Evolutionary conservation across 1,140 invertebrate genomes (phyloP).

Genomic region (Drosophila sulfurigaster): DNA sequence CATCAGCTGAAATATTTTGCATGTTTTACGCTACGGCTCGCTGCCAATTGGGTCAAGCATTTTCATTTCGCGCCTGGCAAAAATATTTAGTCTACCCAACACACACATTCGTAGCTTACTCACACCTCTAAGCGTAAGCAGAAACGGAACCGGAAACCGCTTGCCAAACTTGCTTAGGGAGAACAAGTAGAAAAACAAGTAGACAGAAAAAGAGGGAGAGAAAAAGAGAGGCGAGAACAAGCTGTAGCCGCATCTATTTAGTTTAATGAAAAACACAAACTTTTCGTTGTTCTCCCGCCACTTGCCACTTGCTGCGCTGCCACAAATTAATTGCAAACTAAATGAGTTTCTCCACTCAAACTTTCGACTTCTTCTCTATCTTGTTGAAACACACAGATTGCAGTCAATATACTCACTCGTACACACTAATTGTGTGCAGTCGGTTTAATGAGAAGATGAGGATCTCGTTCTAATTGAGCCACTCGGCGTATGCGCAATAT

Average conservation of each 20-base stretch:
- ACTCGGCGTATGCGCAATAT: slow-evolving; percentile 8
- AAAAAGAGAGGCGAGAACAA: neutral
- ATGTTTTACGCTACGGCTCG: slow-evolving; percentile 49
- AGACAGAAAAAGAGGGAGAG: neutral
- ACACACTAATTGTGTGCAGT: neutral
- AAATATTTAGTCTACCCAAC: slow-evolving; percentile 42
- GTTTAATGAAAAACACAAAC: slow-evolving; percentile 80
- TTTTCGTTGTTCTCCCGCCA: slow-evolving; percentile 2
- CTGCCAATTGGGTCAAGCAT: slow-evolving; percentile 80
- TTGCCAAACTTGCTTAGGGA: slow-evolving; percentile 32
- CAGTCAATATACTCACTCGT: neutral
- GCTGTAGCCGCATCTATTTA: slow-evolving; percentile 68
- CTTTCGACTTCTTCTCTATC: slow-evolving; percentile 48
- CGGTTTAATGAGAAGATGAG: neutral
- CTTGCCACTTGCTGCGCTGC: slow-evolving; percentile 62
- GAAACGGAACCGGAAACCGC: slow-evolving; percentile 44
- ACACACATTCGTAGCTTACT: too few relatives aligned
- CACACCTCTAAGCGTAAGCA: slow-evolving; percentile 1
- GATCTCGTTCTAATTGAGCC: neutral
- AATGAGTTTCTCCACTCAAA: slow-evolving; percentile 70
- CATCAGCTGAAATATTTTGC: slow-evolving; percentile 53
- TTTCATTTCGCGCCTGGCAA: slow-evolving; percentile 74
- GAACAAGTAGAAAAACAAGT: neutral
- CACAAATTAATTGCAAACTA: slow-evolving; percentile 81
- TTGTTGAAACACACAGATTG: slow-evolving; percentile 2